Conservation (phyloP, 2,113 vertebrate species). For the Python bivittatus region DNA sequence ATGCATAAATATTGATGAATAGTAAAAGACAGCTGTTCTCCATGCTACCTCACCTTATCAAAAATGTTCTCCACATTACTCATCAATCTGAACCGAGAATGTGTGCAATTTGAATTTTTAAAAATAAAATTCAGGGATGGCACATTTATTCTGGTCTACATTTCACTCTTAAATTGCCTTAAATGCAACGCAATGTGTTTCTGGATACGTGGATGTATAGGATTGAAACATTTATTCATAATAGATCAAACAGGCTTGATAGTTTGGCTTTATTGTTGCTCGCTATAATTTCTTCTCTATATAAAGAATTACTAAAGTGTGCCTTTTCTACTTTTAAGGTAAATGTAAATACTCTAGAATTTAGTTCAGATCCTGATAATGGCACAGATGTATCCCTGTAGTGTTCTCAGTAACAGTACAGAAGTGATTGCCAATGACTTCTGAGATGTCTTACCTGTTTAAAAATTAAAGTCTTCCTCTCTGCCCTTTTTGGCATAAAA, state of each 20-base stretch:
- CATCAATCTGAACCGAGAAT: neutral
- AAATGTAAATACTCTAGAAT: neutral
- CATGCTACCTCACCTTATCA: conserved; percentile 42
- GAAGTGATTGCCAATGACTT: too few species aligned
- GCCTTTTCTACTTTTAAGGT: neutral
- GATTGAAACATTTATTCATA: neutral
- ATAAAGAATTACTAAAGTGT: neutral
- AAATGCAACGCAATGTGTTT: neutral
- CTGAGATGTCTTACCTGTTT: too few species aligned
- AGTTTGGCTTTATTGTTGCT: neutral
- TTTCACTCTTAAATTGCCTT: conserved; percentile 16
- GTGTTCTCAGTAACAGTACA: neutral
- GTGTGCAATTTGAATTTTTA: conserved; percentile 25
- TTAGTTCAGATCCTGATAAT: neutral
- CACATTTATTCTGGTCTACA: conserved; percentile 46
- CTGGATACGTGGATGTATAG: neutral
- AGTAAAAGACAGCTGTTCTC: conserved; percentile 27
- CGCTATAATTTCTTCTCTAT: neutral
- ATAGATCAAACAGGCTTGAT: neutral
- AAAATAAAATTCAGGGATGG: conserved; percentile 16
- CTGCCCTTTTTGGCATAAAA: too few species aligned
- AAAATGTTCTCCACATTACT: conserved; percentile 24
- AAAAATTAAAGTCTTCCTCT: too few species aligned
- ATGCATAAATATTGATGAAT: conserved; percentile 66
- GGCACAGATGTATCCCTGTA: neutral